Evolutionary conservation across 2,113 vertebrate genomes (phyloP), one percentile per base, ranked within the genome.

Genomic region (Turnix velox): DNA sequence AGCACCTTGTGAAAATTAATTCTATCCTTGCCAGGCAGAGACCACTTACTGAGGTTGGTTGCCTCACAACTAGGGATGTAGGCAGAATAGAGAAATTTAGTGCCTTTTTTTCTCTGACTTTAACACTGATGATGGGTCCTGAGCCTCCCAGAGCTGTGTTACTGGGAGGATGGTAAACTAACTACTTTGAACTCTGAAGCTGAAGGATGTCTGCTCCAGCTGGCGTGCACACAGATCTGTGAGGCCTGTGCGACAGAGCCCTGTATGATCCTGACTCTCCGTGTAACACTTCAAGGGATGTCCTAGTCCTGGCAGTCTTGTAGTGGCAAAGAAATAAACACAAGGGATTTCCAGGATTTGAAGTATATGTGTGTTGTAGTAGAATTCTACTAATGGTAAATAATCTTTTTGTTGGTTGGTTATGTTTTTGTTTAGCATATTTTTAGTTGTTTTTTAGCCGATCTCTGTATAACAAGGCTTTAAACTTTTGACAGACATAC

Each of bases 261-360:
- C 15, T 55, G 68, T 39, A n/a, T n/a, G 17, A 0, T 14, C 78
- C 77, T 67, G 87, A 33, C 40, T 55, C 30, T 80, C 1, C 0
- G 35, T 81, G 80, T 91, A 66, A 30, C 4, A 42, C 39, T 40
- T 72, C 43, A 49, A n/a, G 25, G 52, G 31, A 51, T 49, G n/a
- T 75, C 33, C 45, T 57, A 68, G 22, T 72, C 51, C 80, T 69
- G 81, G 75, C 52, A 46, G 46, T 65, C 33, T 37, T 83, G n/a
- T 89, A 79, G 78, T 14, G 25, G 75, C 55, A 30, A 73, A 65
- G 23, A 62, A 96, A 96, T 95, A 96, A 96, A 96, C 25, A 13
- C 0, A 0, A 42, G 1, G 3, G 24, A 35, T 95, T 96, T 95
- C 79, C 82, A 94, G 78, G 82, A 89, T 16, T n/a, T n/a, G n/a